Conservation (phyloP, 2,113 vertebrate species). For the Fregata magnificens region DNA sequence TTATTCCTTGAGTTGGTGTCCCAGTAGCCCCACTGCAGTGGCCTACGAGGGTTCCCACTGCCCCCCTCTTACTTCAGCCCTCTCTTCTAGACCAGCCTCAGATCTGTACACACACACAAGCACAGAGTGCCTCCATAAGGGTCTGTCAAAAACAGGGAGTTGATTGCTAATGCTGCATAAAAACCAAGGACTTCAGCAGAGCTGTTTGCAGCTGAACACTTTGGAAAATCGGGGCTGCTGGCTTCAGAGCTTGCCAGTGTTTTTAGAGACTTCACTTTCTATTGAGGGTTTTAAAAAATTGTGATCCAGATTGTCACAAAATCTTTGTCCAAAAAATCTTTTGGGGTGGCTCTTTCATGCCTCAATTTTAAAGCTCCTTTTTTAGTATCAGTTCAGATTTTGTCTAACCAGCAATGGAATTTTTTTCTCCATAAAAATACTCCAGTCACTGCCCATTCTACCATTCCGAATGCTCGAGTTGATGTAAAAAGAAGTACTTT, state of each 20-base stretch:
- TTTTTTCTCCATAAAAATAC: neutral
- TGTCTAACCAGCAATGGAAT: neutral
- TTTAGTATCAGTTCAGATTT: neutral
- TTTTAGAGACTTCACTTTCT: neutral
- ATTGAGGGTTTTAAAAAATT: neutral
- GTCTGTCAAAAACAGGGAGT: neutral
- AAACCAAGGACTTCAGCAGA: neutral
- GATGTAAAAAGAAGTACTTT: neutral
- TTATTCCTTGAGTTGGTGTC: neutral
- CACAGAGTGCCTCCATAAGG: neutral
- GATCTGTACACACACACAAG: neutral
- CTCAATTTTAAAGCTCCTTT: neutral
- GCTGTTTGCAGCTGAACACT: neutral
- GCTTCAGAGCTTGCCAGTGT: fast-evolving
- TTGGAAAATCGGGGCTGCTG: neutral
- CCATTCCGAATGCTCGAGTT: fast-evolving
- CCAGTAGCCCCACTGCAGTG: neutral
- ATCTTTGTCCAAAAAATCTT: neutral
- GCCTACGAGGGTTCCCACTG: neutral
- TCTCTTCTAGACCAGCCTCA: neutral
- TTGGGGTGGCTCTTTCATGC: neutral
- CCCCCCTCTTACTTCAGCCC: neutral
- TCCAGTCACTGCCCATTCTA: neutral
- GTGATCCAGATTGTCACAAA: neutral
- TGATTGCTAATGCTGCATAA: neutral